Percentiles rank a stretch among this genome's conserved stretches.
Evolutionary conservation across 2,888 invertebrate species (phyloP).

Genomic region (Cryptus viduatorius): DNA sequence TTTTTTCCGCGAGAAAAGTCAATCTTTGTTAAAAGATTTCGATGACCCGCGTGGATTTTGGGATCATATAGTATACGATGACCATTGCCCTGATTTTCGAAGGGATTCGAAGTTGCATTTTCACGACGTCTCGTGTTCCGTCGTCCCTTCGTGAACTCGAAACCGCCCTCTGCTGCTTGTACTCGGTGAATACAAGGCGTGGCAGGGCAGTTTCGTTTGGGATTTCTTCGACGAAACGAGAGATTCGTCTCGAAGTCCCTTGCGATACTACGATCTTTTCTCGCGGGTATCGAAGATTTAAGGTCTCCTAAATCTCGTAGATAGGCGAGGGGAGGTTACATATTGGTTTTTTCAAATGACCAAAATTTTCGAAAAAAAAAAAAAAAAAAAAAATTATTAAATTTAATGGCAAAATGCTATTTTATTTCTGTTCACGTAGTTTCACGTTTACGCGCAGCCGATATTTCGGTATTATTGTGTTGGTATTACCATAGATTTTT

Average conservation of each 20-base stretch:
- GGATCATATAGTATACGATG: neutral
- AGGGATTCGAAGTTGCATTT: neutral
- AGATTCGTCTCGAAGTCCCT: neutral
- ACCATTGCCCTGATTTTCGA: neutral
- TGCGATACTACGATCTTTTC: neutral
- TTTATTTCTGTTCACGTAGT: neutral
- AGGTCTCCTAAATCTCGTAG: too few species aligned
- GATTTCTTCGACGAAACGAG: neutral
- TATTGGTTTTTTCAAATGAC: too few species aligned
- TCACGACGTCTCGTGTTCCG: constrained; percentile 7
- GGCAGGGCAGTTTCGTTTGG: neutral
- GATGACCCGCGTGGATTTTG: neutral
- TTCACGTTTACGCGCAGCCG: neutral
- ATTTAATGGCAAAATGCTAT: too few species aligned
- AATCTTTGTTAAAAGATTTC: neutral
- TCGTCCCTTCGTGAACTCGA: constrained; percentile 9
- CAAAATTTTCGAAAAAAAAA: too few species aligned
- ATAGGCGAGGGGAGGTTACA: too few species aligned
- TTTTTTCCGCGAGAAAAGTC: neutral
- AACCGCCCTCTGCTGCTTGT: neutral
- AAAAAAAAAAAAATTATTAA: too few species aligned
- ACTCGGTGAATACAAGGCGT: neutral
- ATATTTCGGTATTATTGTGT: neutral
- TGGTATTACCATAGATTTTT: neutral
- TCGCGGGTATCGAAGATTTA: too few species aligned